phyloP scores from a whole-genome alignment of 1,140 invertebrate species.

The Drosophila pseudoobscura region DNA sequence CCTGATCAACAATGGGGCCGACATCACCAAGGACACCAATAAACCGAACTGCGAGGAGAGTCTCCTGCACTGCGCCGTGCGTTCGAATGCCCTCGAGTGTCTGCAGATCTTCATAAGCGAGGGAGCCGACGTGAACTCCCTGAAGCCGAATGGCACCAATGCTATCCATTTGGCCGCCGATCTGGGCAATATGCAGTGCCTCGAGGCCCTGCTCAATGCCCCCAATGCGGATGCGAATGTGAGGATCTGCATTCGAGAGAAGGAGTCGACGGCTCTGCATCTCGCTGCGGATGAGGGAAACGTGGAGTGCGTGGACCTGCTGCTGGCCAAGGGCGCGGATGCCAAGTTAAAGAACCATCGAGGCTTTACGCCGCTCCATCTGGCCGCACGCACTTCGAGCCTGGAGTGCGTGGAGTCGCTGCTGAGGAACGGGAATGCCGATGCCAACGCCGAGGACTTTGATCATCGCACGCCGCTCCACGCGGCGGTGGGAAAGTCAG shows the following conservation, averaged over 20 bases:
- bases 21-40: slow-evolving; percentile 84
- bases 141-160: slow-evolving; percentile 89
- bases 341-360: slow-evolving; percentile 88
- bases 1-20: slow-evolving; percentile 87
- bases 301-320: slow-evolving; percentile 88
- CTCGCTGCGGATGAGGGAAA: slow-evolving; percentile 91
- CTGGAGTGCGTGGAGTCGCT: slow-evolving; percentile 91
- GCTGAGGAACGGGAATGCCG: slow-evolving; percentile 88
- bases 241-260: slow-evolving; percentile 87
- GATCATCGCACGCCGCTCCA: slow-evolving; percentile 91
- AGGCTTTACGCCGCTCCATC: slow-evolving; percentile 90
- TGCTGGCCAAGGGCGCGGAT: slow-evolving; percentile 89
- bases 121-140: slow-evolving; percentile 87
- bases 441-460: slow-evolving; percentile 90
- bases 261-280: slow-evolving; percentile 90
- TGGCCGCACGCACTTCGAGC: slow-evolving; percentile 90
- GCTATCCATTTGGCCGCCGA: slow-evolving; percentile 91
- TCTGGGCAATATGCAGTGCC: slow-evolving; percentile 88
- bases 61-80: slow-evolving; percentile 90
- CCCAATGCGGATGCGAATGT: slow-evolving; percentile 86
- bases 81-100: slow-evolving; percentile 89
- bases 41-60: slow-evolving; percentile 89
- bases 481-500: slow-evolving; percentile 90
- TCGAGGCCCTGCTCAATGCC: slow-evolving; percentile 88
- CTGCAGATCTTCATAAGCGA: slow-evolving; percentile 88